phyloP scores from a whole-genome alignment of 2,888 invertebrate genomes.

The Archips crataeganus region DNA sequence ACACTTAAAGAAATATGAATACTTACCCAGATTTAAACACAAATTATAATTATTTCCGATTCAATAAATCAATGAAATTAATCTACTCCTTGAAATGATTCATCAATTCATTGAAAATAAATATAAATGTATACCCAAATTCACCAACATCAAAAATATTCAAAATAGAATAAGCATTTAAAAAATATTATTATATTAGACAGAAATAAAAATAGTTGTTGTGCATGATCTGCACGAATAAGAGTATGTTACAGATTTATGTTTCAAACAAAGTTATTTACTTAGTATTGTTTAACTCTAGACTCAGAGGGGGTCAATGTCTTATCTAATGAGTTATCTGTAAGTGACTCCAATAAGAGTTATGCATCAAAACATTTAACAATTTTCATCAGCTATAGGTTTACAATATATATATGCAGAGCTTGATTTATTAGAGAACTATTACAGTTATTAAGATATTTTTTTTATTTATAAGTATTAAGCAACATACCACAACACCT shows the following conservation, averaged over 20 bases:
- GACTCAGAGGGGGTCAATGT: slow-evolving; percentile 30
- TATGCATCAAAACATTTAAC: slow-evolving; percentile 23
- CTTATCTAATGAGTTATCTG: slow-evolving; percentile 40
- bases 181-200: background rate
- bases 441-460: background rate
- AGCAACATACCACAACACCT: slow-evolving; percentile 25
- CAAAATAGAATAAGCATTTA: background rate
- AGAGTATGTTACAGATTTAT: background rate
- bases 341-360: slow-evolving; percentile 22
- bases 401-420: slow-evolving; percentile 9
- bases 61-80: background rate
- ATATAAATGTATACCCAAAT: background rate
- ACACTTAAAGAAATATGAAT: background rate
- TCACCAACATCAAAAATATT: background rate
- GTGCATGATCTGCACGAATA: background rate
- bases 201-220: background rate
- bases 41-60: background rate
- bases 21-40: background rate
- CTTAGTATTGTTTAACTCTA: slow-evolving; percentile 10
- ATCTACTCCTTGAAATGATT: background rate
- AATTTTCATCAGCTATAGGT: slow-evolving; percentile 2
- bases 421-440: slow-evolving; percentile 9
- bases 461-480: slow-evolving; percentile 12
- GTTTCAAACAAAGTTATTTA: background rate
- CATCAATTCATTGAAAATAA: slow-evolving; percentile 2